phyloP scores from a whole-genome alignment of 1,140 invertebrate species.

The Cherax destructor region DNA sequence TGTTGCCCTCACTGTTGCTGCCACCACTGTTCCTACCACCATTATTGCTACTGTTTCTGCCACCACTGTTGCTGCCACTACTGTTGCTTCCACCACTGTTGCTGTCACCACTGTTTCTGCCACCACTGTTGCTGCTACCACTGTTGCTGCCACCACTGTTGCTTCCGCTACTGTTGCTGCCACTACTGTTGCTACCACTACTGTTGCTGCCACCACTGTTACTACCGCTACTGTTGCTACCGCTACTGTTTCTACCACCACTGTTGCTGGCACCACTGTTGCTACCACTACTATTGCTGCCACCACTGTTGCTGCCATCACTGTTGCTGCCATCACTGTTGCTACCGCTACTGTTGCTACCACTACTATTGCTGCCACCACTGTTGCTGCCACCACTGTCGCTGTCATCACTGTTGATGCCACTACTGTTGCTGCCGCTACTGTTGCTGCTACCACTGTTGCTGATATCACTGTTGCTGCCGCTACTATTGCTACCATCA shows the following conservation, averaged over 20 bases:
- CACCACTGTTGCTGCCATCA: not conserved
- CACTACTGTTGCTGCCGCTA: not conserved
- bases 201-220: not conserved
- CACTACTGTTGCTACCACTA: not conserved
- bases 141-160: not conserved
- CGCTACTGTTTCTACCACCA: not conserved
- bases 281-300: not conserved
- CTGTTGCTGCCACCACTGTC: not conserved
- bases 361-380: not conserved
- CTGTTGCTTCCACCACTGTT: not conserved
- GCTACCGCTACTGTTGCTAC: not conserved
- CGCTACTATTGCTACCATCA: not conserved
- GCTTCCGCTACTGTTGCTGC: not conserved
- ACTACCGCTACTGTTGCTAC: not conserved
- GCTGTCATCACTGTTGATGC: not conserved
- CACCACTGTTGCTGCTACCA: not conserved
- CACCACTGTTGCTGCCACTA: not conserved
- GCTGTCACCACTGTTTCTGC: not conserved
- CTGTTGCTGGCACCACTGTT: not conserved
- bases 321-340: not conserved
- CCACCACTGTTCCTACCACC: not conserved
- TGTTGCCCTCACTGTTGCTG: not conserved
- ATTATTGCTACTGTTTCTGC: not conserved
- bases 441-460: not conserved
- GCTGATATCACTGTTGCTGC: not conserved